Conservation (phyloP, 2,113 vertebrate species). For the Copsychus sechellarum region DNA sequence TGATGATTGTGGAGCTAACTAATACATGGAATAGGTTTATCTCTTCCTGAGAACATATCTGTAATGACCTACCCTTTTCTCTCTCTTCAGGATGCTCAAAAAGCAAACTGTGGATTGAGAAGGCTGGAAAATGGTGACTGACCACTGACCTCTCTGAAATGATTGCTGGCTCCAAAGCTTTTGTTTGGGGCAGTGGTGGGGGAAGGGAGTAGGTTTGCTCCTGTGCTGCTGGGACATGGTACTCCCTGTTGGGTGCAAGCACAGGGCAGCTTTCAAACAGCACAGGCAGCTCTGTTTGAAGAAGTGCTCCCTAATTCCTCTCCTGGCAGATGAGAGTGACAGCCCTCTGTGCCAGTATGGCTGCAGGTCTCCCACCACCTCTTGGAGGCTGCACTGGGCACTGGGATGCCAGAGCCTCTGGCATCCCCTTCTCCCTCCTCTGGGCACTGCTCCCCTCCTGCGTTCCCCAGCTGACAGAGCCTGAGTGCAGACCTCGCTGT, state of each 20-base stretch:
- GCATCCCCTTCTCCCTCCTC: neutral
- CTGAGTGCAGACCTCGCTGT: neutral
- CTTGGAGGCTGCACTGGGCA: neutral
- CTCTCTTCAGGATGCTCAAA: neutral
- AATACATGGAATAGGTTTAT: neutral
- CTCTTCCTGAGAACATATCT: neutral
- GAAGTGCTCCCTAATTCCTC: neutral
- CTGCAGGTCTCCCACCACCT: neutral
- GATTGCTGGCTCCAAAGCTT: neutral
- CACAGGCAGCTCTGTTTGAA: neutral
- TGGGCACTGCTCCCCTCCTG: neutral
- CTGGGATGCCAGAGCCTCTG: neutral
- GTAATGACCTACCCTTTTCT: neutral
- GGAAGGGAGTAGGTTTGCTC: neutral
- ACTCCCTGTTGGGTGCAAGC: fast-evolving
- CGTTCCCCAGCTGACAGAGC: neutral
- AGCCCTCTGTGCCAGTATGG: neutral
- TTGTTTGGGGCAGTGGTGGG: neutral
- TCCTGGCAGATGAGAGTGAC: neutral
- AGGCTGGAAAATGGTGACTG: neutral
- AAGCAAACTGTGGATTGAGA: neutral
- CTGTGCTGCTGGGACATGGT: fast-evolving
- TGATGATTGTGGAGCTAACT: neutral
- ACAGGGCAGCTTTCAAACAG: fast-evolving
- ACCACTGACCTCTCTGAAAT: neutral